phyloP scores from a whole-genome alignment of 2,888 invertebrate species.

The Thecocarcelia acutangulata region DNA sequence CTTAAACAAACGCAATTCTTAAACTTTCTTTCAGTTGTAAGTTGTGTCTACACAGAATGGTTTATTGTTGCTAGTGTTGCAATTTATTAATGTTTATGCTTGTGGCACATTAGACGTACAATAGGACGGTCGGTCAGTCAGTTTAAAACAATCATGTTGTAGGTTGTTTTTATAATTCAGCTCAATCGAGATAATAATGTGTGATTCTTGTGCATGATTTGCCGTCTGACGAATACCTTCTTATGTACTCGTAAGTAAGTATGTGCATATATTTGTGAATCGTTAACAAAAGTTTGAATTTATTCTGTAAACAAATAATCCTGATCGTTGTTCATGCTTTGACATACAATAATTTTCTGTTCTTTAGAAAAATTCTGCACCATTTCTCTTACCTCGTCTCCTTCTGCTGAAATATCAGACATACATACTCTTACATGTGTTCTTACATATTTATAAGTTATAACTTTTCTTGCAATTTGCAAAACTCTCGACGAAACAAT shows the following conservation, averaged over 20 bases:
- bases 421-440: too few species aligned
- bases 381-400: neutral
- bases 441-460: slow-evolving; percentile 21
- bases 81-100: slow-evolving; percentile 17
- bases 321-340: slow-evolving; percentile 22
- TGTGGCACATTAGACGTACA: slow-evolving; percentile 13
- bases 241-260: slow-evolving; percentile 63
- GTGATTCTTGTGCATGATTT: slow-evolving; percentile 63
- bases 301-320: slow-evolving; percentile 8
- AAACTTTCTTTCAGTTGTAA: slow-evolving; percentile 49
- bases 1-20: slow-evolving; percentile 50
- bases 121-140: neutral
- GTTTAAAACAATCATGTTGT: slow-evolving; percentile 38
- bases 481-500: slow-evolving; percentile 35
- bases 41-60: slow-evolving; percentile 15
- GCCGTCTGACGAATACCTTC: slow-evolving; percentile 66
- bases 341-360: slow-evolving; percentile 40
- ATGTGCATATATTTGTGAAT: too few species aligned
- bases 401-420: neutral
- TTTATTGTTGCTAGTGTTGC: slow-evolving; percentile 26
- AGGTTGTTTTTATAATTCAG: slow-evolving; percentile 56
- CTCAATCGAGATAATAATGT: slow-evolving; percentile 65
- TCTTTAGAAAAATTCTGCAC: slow-evolving; percentile 8
- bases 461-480: slow-evolving; percentile 43
- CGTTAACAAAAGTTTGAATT: slow-evolving; percentile 53